Conservation (phyloP, 2,888 invertebrate genomes). For the Zootermopsis nevadensis region DNA sequence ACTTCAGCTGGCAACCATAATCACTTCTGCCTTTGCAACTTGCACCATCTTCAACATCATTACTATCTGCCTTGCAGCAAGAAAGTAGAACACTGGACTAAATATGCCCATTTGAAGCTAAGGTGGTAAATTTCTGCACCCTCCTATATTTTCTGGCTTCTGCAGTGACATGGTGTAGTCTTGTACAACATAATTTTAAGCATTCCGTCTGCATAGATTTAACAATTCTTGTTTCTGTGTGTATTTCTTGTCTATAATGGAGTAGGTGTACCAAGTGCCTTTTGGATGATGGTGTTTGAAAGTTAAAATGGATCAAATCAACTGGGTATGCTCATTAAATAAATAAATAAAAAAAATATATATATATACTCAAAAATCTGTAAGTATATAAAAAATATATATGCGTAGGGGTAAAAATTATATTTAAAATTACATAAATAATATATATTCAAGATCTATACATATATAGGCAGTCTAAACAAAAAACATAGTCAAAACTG, state of each 20-base stretch:
- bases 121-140: not conserved
- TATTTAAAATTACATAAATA: conserved; percentile 6
- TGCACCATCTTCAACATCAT: no score
- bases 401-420: not conserved
- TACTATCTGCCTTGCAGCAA: no score
- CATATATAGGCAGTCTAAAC: conserved; percentile 29
- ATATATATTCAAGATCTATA: conserved; percentile 14
- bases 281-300: conserved; percentile 17
- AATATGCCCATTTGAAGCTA: not conserved
- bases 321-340: conserved; percentile 7
- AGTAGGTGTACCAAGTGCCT: conserved; percentile 32
- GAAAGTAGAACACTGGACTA: no score
- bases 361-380: not conserved
- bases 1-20: no score
- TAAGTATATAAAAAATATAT: conserved; percentile 12
- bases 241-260: conserved; percentile 19
- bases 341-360: not conserved
- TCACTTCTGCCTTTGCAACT: no score
- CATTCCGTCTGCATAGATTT: conserved; percentile 21
- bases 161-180: not conserved
- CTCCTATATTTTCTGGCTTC: not conserved
- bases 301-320: not conserved
- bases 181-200: not conserved
- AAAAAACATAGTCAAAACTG: not conserved
- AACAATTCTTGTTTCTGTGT: not conserved